phyloP scores from a whole-genome alignment of 2,888 invertebrate species.

The Caenorhabditis panamensis region DNA sequence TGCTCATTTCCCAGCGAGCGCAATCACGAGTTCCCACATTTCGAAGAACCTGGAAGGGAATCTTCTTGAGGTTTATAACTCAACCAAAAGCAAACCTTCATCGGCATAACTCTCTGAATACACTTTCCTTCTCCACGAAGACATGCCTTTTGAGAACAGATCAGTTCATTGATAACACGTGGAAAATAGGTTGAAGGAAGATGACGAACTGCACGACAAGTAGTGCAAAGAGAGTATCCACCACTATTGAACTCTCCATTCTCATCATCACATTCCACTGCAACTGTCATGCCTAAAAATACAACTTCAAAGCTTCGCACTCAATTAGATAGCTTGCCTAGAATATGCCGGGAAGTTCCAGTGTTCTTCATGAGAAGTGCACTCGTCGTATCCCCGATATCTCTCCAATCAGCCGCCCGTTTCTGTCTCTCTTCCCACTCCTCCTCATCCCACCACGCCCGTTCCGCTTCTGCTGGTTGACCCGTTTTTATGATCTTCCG shows the following conservation, averaged over 20 bases:
- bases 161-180: slow-evolving; percentile 71
- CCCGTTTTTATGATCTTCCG: slow-evolving; percentile 58
- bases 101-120: slow-evolving; percentile 71
- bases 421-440: slow-evolving; percentile 61
- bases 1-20: slow-evolving; percentile 66
- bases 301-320: background rate
- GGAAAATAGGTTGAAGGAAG: slow-evolving; percentile 68
- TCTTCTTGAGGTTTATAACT: background rate
- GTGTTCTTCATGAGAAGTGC: slow-evolving; percentile 51
- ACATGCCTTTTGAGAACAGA: slow-evolving; percentile 69
- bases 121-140: slow-evolving; percentile 70
- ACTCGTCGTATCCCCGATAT: slow-evolving; percentile 27
- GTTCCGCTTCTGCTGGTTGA: slow-evolving; percentile 44
- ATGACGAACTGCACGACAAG: slow-evolving; percentile 69
- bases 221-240: slow-evolving; percentile 64
- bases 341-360: slow-evolving; percentile 54
- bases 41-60: slow-evolving; percentile 63
- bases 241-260: slow-evolving; percentile 54
- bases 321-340: slow-evolving; percentile 16
- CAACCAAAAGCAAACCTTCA: slow-evolving; percentile 51
- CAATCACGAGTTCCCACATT: slow-evolving; percentile 69
- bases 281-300: slow-evolving; percentile 71
- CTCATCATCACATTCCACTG: slow-evolving; percentile 69
- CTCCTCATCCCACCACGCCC: slow-evolving; percentile 67
- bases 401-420: slow-evolving; percentile 36